These are phyloP conservation scores for Halocynthia aurantium DNA, from an alignment of 23 tunicate species.

Conservation along the genomic window DNA sequence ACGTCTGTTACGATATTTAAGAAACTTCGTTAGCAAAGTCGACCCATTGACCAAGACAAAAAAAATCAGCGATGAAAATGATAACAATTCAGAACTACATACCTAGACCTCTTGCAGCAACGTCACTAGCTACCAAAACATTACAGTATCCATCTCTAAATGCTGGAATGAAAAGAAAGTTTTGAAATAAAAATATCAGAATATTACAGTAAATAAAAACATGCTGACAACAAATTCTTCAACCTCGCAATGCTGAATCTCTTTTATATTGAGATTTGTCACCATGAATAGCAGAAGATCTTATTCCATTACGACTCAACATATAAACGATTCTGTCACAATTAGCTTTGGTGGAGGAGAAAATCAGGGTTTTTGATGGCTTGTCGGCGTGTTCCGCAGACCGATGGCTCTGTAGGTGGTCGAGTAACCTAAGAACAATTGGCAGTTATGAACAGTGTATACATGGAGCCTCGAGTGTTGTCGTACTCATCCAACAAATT, in stretches of 20 bases:
- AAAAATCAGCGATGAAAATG: neutral
- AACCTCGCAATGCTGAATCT: slow-evolving; percentile 53
- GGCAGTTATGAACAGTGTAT: neutral
- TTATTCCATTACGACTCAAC: slow-evolving; percentile 33
- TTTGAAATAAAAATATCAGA: slow-evolving; percentile 7
- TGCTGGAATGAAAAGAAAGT: slow-evolving; percentile 27
- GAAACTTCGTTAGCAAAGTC: neutral
- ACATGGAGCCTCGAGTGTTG: too few species aligned
- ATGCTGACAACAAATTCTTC: neutral
- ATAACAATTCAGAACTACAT: neutral
- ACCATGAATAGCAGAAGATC: slow-evolving; percentile 63
- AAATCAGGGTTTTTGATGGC: slow-evolving; percentile 51
- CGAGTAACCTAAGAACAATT: neutral
- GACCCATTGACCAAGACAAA: neutral
- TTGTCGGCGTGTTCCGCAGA: neutral
- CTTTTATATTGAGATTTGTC: slow-evolving; percentile 50
- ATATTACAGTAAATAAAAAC: neutral
- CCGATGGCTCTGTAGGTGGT: neutral
- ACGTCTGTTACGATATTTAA: slow-evolving; percentile 35
- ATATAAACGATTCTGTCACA: slow-evolving; percentile 30
- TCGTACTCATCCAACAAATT: too few species aligned
- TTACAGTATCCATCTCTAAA: slow-evolving; percentile 31
- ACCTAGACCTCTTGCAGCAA: slow-evolving; percentile 92
- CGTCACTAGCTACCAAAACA: slow-evolving; percentile 90
- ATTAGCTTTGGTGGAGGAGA: slow-evolving; percentile 45